These are phyloP conservation scores for Sigmodon hispidus DNA, from an alignment of 2,113 vertebrate genomes.

Conservation along the genomic window DNA sequence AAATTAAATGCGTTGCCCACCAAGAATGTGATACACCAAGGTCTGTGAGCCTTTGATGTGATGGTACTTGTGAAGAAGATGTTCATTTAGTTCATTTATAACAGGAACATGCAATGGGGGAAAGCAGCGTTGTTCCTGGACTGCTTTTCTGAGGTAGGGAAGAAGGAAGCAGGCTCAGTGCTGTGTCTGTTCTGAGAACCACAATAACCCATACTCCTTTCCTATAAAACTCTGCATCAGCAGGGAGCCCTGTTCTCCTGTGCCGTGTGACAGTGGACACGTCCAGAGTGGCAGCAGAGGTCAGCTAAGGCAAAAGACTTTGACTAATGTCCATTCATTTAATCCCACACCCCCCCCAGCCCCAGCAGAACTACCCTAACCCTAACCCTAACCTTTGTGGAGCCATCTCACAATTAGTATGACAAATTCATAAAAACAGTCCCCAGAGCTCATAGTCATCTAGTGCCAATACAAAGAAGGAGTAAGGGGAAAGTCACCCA, in stretches of 20 bases:
- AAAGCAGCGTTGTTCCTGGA: not conserved
- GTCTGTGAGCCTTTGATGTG: not conserved
- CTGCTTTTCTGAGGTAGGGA: not conserved
- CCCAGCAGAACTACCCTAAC: not conserved
- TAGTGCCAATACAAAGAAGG: not conserved
- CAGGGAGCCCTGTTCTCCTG: not conserved
- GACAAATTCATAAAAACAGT: not conserved
- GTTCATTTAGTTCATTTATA: not conserved
- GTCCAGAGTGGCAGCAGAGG: not conserved
- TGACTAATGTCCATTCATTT: not conserved
- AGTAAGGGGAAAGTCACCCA: not conserved
- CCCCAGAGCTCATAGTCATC: not conserved
- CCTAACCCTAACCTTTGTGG: too few relatives aligned
- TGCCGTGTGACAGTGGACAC: not conserved
- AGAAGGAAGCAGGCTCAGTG: not conserved
- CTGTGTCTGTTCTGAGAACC: not conserved
- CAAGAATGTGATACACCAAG: not conserved
- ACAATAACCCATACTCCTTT: not conserved
- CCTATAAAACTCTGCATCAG: not conserved
- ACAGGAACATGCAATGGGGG: not conserved
- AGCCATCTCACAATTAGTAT: not conserved
- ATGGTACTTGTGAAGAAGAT: not conserved
- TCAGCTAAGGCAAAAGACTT: not conserved
- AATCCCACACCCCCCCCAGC: too few relatives aligned
- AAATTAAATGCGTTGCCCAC: not conserved